Conservation (phyloP, 2,888 invertebrate species). For the Sceliomorpha sp. region DNA sequence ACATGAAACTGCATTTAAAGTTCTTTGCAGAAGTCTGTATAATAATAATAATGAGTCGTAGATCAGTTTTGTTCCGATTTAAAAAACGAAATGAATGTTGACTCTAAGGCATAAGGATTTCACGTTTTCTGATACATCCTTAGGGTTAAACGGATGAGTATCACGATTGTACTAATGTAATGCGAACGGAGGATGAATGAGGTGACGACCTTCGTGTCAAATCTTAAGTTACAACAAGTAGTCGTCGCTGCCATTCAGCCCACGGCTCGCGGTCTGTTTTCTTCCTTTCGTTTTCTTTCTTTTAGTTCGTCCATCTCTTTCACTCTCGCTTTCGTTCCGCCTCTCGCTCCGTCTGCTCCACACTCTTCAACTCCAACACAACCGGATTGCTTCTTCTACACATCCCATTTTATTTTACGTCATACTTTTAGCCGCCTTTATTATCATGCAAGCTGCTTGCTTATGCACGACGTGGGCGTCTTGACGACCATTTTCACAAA, state of each 20-base stretch:
- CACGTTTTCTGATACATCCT: conserved; percentile 31
- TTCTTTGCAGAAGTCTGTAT: too few species aligned
- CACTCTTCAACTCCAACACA: conserved; percentile 35
- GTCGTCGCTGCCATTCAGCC: conserved; percentile 59
- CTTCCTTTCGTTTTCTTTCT: conserved; percentile 31
- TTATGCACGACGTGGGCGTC: conserved; percentile 48
- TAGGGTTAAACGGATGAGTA: conserved; percentile 29
- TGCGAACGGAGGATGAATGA: conserved; percentile 33
- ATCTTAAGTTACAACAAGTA: conserved; percentile 71
- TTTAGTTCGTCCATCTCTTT: conserved; percentile 26
- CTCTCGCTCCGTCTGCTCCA: conserved; percentile 54
- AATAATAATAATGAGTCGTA: too few species aligned
- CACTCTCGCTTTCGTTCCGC: conserved; percentile 28
- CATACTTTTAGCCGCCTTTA: conserved; percentile 47
- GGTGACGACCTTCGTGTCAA: conserved; percentile 66
- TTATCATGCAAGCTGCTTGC: conserved; percentile 46
- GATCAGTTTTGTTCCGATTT: too few species aligned
- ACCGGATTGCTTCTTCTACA: conserved; percentile 34
- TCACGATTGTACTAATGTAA: conserved; percentile 21
- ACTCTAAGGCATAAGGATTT: too few species aligned
- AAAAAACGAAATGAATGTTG: too few species aligned
- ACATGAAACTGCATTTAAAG: too few species aligned
- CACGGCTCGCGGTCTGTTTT: conserved; percentile 29
- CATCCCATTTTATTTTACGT: conserved; percentile 50
- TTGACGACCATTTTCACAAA: conserved; percentile 47